Percentiles rank a stretch among this genome's conserved stretches.
phyloP scores from a whole-genome alignment of 2,797 vertebrate species.

The Coregonus suidteri region DNA sequence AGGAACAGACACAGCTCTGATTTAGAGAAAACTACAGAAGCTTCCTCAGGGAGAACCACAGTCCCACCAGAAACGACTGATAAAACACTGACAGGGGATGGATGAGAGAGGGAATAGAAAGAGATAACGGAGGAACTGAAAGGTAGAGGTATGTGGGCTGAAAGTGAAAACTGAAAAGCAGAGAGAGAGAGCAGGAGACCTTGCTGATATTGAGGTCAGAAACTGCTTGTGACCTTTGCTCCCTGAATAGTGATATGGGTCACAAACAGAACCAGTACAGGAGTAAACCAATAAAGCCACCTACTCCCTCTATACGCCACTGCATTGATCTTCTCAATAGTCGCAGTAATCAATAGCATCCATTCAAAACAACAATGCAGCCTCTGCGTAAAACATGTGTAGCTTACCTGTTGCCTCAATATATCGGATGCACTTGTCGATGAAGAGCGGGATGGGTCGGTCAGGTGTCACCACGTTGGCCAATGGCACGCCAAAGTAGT shows the following conservation, averaged over 20 bases:
- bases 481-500: slow-evolving; percentile 92
- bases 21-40: slow-evolving; percentile 28
- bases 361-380: neutral
- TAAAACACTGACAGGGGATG: slow-evolving; percentile 21
- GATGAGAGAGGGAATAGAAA: slow-evolving; percentile 3
- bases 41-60: slow-evolving; percentile 19
- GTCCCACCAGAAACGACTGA: slow-evolving; percentile 31
- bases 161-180: neutral
- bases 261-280: neutral
- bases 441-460: slow-evolving; percentile 90
- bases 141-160: slow-evolving; percentile 12
- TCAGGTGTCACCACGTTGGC: slow-evolving; percentile 82
- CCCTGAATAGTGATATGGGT: neutral
- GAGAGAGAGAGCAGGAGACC: too few relatives aligned
- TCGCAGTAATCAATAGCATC: neutral
- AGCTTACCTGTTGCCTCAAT: slow-evolving; percentile 90
- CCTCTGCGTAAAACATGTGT: neutral
- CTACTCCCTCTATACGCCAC: neutral
- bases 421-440: slow-evolving; percentile 93
- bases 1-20: slow-evolving; percentile 14
- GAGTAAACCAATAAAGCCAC: neutral
- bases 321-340: neutral
- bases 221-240: neutral
- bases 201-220: too few relatives aligned
- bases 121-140: slow-evolving; percentile 15